phyloP scores from a whole-genome alignment of 2,113 vertebrate species.

The Oryzias melastigma region DNA sequence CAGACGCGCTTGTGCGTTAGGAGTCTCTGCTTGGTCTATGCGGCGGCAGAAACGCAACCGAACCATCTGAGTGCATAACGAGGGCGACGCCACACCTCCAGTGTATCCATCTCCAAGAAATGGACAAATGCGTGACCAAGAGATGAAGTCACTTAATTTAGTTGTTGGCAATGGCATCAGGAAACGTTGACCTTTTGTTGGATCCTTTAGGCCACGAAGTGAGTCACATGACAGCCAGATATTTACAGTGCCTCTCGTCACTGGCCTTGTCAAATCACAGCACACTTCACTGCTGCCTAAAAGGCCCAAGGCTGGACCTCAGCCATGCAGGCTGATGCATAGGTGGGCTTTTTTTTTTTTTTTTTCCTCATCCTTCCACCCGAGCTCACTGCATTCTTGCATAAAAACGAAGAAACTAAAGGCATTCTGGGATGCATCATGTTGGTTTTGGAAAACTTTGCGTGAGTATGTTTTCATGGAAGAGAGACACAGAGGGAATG shows the following conservation, averaged over 20 bases:
- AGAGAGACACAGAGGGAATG: constrained; percentile 13
- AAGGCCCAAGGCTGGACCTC: constrained; percentile 57
- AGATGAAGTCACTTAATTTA: constrained; percentile 69
- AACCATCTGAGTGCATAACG: background rate
- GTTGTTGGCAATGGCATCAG: constrained; percentile 73
- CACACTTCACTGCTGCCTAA: constrained; percentile 67
- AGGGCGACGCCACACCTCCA: constrained; percentile 50
- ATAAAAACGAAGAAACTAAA: constrained; percentile 33
- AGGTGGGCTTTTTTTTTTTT: constrained; percentile 47
- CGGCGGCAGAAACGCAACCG: constrained; percentile 8
- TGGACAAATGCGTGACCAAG: constrained; percentile 54
- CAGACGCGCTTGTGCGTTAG: constrained; percentile 18
- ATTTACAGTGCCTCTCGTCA: constrained; percentile 73
- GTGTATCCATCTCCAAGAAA: constrained; percentile 53
- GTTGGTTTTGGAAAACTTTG: constrained; percentile 23
- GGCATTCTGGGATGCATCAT: constrained; percentile 15
- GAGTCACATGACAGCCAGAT: constrained; percentile 74
- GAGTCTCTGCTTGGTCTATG: constrained; percentile 4
- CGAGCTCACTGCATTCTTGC: constrained; percentile 24
- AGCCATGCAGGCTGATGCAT: constrained; percentile 50
- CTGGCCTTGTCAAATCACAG: constrained; percentile 73
- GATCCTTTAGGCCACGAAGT: constrained; percentile 65
- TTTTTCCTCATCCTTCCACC: constrained; percentile 24
- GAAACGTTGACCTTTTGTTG: constrained; percentile 73
- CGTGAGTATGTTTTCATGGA: constrained; percentile 6